phyloP scores from a whole-genome alignment of 2,113 vertebrate species.

The Ginglymostoma cirratum region DNA sequence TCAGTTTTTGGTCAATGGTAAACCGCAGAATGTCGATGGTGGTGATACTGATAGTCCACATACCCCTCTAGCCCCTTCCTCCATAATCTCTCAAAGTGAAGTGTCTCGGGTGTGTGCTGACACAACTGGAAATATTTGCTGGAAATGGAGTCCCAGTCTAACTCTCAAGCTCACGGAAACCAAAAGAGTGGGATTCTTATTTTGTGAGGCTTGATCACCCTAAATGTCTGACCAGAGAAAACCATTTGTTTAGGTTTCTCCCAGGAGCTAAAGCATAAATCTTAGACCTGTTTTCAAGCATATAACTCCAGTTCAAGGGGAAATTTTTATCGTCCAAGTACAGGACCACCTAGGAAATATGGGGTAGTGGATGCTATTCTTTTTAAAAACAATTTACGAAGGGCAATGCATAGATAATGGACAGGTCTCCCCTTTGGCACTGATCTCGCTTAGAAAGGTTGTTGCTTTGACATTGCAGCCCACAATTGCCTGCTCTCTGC shows the following conservation, averaged over 20 bases:
- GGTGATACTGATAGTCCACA: too few relatives aligned
- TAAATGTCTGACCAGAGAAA: neutral
- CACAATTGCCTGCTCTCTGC: neutral
- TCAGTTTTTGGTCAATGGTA: too few relatives aligned
- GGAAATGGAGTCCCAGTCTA: neutral
- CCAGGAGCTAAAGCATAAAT: too few relatives aligned
- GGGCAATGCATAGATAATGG: neutral
- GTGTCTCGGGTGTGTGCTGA: neutral
- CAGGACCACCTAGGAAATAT: neutral
- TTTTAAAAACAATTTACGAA: neutral
- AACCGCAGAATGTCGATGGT: too few relatives aligned
- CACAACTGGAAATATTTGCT: neutral
- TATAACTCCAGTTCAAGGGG: neutral
- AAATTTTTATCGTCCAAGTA: neutral
- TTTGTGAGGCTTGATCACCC: neutral
- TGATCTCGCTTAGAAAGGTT: neutral
- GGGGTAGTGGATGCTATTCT: neutral
- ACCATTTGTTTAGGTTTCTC: neutral
- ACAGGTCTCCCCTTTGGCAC: neutral
- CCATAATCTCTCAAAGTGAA: neutral
- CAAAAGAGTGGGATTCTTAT: neutral
- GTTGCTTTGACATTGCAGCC: neutral
- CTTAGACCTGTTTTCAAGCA: too few relatives aligned
- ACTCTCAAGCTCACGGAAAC: neutral
- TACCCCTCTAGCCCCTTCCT: too few relatives aligned